Evolutionary conservation across 2,888 invertebrate genomes (phyloP).

Genomic region (Epistrophella euchroma): DNA sequence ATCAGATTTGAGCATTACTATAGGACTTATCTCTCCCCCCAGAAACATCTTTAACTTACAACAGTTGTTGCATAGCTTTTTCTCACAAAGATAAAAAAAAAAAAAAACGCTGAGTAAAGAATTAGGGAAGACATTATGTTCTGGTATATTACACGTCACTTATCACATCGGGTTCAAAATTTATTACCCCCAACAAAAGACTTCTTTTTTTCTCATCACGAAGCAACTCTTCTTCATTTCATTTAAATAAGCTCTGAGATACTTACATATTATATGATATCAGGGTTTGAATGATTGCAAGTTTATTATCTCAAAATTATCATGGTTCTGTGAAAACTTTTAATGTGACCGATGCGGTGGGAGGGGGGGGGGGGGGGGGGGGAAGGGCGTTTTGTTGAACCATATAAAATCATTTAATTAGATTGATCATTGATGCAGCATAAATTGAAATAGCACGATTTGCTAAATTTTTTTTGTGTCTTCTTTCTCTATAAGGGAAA

Average conservation of each 20-base stretch:
- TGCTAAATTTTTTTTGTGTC: not conserved
- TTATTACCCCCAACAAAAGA: slow-evolving; percentile 6
- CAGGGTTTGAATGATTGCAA: slow-evolving; percentile 1
- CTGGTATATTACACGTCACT: slow-evolving; percentile 4
- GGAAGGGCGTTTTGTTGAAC: not conserved
- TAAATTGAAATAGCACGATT: slow-evolving; percentile 20
- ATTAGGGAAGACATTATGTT: not conserved
- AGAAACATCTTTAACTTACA: not conserved
- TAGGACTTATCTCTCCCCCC: not conserved
- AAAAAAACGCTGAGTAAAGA: not conserved
- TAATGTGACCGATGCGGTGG: slow-evolving; percentile 14
- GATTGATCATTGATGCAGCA: not conserved
- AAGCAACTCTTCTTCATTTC: not conserved
- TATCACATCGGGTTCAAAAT: slow-evolving; percentile 25
- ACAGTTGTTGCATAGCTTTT: slow-evolving; percentile 21
- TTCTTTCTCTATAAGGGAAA: not conserved
- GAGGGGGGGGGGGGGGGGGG: not conserved
- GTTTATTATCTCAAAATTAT: slow-evolving; percentile 16
- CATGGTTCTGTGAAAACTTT: slow-evolving; percentile 24
- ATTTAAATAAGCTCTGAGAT: slow-evolving; percentile 2
- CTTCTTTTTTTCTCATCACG: not conserved
- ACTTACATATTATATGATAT: not conserved
- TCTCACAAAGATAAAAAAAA: slow-evolving; percentile 12
- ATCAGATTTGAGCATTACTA: not conserved
- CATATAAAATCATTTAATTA: slow-evolving; percentile 18